Conservation (phyloP, 2,888 invertebrate genomes). For the Drosophila neonasuta region DNA sequence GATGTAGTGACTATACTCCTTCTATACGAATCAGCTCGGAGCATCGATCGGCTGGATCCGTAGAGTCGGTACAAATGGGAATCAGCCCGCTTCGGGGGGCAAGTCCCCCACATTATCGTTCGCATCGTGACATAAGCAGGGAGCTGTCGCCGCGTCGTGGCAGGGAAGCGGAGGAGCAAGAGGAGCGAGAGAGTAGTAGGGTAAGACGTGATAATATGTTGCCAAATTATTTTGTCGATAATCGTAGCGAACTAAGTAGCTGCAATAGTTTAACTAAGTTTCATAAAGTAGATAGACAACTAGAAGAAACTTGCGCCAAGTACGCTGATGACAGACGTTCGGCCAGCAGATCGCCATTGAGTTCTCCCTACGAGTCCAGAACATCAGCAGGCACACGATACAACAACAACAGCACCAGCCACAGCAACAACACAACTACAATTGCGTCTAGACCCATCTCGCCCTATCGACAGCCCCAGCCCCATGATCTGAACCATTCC, state of each 20-base stretch:
- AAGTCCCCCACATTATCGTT: constrained; percentile 76
- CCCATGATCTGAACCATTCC: constrained; percentile 59
- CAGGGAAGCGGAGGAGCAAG: constrained; percentile 77
- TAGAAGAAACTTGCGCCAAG: constrained; percentile 80
- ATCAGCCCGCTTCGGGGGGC: constrained; percentile 69
- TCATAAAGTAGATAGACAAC: constrained; percentile 82
- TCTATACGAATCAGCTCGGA: constrained; percentile 76
- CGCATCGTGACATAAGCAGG: constrained; percentile 78
- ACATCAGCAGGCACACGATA: constrained; percentile 56
- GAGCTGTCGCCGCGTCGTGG: constrained; percentile 80
- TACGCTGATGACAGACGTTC: constrained; percentile 74
- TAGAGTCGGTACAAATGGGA: constrained; percentile 71
- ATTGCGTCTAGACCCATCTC: constrained; percentile 63
- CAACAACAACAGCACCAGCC: constrained; percentile 49
- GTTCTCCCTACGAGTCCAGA: constrained; percentile 73
- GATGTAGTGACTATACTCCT: constrained; percentile 63
- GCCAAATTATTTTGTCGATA: constrained; percentile 80
- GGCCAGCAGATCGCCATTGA: constrained; percentile 76
- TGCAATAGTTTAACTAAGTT: constrained; percentile 81
- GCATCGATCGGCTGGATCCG: constrained; percentile 75
- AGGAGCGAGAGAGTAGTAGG: constrained; percentile 82
- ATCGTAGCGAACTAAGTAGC: constrained; percentile 79
- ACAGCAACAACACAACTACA: constrained; percentile 27
- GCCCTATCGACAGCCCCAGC: constrained; percentile 76
- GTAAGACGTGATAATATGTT: constrained; percentile 81